These are phyloP conservation scores for Climacteris rufus DNA, from an alignment of 2,113 vertebrate genomes.

Conservation along the genomic window DNA sequence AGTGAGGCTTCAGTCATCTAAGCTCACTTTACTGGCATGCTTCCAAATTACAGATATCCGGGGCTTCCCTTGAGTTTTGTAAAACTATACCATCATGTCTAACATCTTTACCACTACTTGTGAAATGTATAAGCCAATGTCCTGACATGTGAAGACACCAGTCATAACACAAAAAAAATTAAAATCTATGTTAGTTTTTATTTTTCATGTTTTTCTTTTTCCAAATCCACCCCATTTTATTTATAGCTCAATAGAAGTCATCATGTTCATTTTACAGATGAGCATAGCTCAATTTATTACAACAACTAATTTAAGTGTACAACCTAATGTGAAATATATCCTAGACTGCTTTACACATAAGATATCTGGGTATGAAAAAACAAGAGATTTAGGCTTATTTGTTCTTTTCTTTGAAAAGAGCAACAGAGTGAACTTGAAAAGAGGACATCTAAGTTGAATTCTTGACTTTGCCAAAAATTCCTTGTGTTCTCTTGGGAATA, in stretches of 20 bases:
- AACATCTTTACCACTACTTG: not conserved
- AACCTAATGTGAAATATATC: not conserved
- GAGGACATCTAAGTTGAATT: not conserved
- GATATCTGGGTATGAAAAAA: not conserved
- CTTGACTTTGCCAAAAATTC: not conserved
- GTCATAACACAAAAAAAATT: not conserved
- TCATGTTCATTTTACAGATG: not conserved
- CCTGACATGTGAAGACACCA: not conserved
- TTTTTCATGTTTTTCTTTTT: not conserved
- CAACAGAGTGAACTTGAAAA: not conserved
- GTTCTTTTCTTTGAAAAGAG: not conserved
- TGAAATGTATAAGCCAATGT: not conserved
- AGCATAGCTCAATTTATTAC: not conserved
- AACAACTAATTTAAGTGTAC: not conserved
- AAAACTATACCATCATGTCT: not conserved
- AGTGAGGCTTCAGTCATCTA: not conserved
- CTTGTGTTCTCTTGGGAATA: not conserved
- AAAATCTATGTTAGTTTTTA: not conserved
- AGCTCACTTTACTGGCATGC: not conserved
- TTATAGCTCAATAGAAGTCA: not conserved
- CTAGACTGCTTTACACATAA: not conserved
- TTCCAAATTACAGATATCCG: not conserved
- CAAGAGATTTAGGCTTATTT: not conserved
- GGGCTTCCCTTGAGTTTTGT: not conserved
- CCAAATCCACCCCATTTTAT: not conserved